Evolutionary conservation across 2,797 vertebrate species (phyloP).

Genomic region (Brotula barbata): DNA sequence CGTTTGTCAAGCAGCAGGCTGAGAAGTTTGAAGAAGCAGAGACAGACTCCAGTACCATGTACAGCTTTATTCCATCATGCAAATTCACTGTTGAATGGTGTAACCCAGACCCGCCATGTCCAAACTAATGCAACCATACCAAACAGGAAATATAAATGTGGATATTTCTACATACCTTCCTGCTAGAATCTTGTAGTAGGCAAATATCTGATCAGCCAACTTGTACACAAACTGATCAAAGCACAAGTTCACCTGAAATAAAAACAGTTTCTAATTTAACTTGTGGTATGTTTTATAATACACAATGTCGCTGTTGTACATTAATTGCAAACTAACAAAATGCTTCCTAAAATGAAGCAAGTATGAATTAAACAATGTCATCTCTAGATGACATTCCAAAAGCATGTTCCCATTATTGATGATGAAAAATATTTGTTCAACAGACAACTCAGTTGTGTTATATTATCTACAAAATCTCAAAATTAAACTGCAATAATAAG

Average conservation of each 20-base stretch:
- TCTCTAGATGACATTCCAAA: too few relatives aligned
- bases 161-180: slow-evolving; percentile 83
- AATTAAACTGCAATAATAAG: too few relatives aligned
- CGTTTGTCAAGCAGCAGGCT: slow-evolving; percentile 96
- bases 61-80: background rate
- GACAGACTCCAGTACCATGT: background rate
- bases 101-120: too few relatives aligned
- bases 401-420: too few relatives aligned
- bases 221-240: slow-evolving; percentile 99
- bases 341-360: too few relatives aligned
- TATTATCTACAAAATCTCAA: too few relatives aligned
- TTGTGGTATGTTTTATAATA: background rate
- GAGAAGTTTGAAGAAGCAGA: background rate
- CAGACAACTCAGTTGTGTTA: too few relatives aligned
- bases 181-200: slow-evolving; percentile 95
- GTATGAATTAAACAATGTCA: too few relatives aligned
- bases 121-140: background rate
- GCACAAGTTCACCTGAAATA: slow-evolving; percentile 91
- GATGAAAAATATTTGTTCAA: too few relatives aligned
- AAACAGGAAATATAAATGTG: background rate
- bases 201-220: slow-evolving; percentile 97
- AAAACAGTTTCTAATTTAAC: background rate
- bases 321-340: too few relatives aligned
- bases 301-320: too few relatives aligned
- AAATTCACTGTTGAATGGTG: too few relatives aligned